These are phyloP conservation scores for Saguinus midas DNA, from an alignment of 2,113 vertebrate genomes.

Conservation along the genomic window DNA sequence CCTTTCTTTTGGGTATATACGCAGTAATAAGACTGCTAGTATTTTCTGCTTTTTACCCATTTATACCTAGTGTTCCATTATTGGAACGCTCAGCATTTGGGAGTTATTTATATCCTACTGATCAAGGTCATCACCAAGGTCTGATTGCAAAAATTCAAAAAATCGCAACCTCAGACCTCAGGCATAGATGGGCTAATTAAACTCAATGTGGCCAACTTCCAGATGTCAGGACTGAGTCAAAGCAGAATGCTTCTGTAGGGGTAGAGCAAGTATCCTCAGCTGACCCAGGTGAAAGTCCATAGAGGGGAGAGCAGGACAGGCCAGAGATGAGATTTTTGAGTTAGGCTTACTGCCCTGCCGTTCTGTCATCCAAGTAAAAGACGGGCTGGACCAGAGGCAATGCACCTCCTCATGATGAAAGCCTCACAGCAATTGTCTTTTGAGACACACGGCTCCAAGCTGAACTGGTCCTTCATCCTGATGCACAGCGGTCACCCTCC, in stretches of 20 bases:
- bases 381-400: accelerated
- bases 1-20: no score
- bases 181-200: no score
- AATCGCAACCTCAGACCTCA: no score
- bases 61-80: no score
- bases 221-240: not conserved
- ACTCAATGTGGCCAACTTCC: not conserved
- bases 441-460: not conserved
- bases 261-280: not conserved
- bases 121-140: no score
- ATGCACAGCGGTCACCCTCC: not conserved
- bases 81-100: no score
- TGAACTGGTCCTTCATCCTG: not conserved
- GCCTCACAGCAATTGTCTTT: not conserved
- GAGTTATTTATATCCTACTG: no score
- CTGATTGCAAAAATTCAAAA: no score
- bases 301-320: not conserved
- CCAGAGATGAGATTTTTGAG: not conserved
- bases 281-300: not conserved
- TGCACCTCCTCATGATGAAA: not conserved
- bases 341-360: not conserved
- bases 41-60: no score
- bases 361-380: not conserved
- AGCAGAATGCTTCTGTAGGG: not conserved
- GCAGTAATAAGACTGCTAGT: no score